Evolutionary conservation across 2,113 vertebrate species (phyloP).

Genomic region (Prochilodus magdalenae): DNA sequence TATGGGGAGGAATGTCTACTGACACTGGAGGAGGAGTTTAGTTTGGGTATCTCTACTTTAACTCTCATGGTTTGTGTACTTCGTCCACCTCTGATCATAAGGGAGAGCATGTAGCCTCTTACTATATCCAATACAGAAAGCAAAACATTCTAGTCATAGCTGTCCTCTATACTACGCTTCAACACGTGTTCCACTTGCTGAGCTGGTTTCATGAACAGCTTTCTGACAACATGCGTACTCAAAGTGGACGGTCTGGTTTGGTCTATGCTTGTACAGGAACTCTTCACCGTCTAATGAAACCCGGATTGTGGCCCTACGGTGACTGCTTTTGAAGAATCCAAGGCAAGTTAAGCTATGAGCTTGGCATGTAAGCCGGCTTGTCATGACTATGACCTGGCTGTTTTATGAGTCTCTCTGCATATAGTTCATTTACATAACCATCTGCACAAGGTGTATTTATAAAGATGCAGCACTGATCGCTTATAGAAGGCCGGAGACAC

Average conservation of each 20-base stretch:
- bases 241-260: not conserved
- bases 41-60: no score
- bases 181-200: not conserved
- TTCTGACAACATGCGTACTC: not conserved
- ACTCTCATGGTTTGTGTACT: no score
- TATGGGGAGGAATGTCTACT: no score
- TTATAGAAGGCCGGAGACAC: no score
- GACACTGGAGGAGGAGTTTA: no score
- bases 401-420: no score
- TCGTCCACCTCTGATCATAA: no score
- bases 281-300: not conserved
- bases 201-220: not conserved
- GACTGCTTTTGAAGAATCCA: not conserved
- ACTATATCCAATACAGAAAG: not conserved
- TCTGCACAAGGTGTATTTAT: no score
- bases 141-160: constrained; percentile 30
- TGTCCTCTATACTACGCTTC: not conserved
- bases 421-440: no score
- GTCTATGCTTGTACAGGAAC: not conserved
- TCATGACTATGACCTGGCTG: no score
- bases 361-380: not conserved
- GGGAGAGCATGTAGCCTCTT: not conserved
- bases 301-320: not conserved
- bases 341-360: not conserved
- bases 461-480: no score